Base-by-base conservation (phyloP, 2,113 vertebrate species). In the Bubo blakistoni region DNA sequence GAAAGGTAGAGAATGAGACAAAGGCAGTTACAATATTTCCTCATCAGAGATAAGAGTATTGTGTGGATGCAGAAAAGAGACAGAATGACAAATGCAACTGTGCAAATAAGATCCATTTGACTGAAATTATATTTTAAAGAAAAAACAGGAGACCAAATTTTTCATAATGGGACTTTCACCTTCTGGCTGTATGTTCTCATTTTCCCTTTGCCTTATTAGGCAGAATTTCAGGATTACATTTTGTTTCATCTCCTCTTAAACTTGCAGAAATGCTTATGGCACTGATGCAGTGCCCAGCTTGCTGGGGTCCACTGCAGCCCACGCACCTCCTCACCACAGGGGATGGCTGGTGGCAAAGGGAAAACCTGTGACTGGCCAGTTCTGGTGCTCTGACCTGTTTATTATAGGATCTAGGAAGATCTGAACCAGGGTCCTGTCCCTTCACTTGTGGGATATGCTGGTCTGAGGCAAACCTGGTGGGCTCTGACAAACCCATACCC, bases 81-180 rank as follows among this genome's bases (percentile, higher is more conserved):
- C 80, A 91, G 82, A 67, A 93, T 86, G 89, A 96, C 94, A 97
- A 94, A 93, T 80, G 89, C 73, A 83, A 82, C 79, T 13, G 61
- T 82, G 73, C 85, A 96, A 96, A 93, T 93, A 86, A 90, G 61
- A 90, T 88, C 91, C 82, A 58, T 86, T 93, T 96, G 96, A 92
- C 72, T 96, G 82, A 96, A 95, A 94, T 87, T 71, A 84, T 95
- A 74, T 93, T 88, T 95, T 94, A 92, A 97, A 96, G 96, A 84
- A 96, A 96, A 93, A 94, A 67, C 81, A 82, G 62, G 71, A 83
- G 70, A 90, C 81, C 40, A 49, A 38, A 90, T 96, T 87, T 95
- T 92, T 90, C 76, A 67, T 90, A 87, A 88, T 73, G 83, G 88
- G 63, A n/a, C 83, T 96, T 94, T 96, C 91, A 80, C 94, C 89